A percentile compares a stretch with the other conserved stretches of the same genome.
These are phyloP conservation scores for Mustelus asterias DNA, from an alignment of 2,113 vertebrate species.

Conservation along the genomic window DNA sequence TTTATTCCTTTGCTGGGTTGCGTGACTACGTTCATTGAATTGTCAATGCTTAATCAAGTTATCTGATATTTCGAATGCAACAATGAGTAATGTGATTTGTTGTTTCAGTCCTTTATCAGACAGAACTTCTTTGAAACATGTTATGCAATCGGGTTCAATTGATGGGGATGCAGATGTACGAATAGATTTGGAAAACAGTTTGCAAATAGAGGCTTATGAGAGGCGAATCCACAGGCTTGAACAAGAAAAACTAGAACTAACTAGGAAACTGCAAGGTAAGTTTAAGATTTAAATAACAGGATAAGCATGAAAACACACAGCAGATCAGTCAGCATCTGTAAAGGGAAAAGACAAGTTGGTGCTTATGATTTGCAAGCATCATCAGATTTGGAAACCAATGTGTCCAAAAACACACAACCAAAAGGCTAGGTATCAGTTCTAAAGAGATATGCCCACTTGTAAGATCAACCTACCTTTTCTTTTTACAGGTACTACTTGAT, in stretches of 20 bases:
- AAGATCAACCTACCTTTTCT: neutral
- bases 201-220: conserved; percentile 82
- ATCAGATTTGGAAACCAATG: neutral
- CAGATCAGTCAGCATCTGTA: neutral
- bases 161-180: conserved; percentile 55
- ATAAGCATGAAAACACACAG: neutral
- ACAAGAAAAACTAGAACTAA: conserved; percentile 88
- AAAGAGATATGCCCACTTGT: neutral
- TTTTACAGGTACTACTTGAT: neutral
- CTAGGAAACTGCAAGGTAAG: conserved; percentile 80
- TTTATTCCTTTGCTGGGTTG: neutral
- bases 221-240: conserved; percentile 80
- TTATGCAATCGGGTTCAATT: conserved; percentile 48
- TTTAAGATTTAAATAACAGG: neutral
- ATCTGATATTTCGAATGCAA: neutral
- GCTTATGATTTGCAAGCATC: neutral
- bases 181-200: conserved; percentile 57
- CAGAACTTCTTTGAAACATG: conserved; percentile 59
- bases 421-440: neutral
- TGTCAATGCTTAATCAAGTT: neutral
- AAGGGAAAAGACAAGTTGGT: neutral
- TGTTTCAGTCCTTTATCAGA: conserved; percentile 78
- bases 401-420: neutral
- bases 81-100: conserved; percentile 26
- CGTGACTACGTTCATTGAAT: neutral